These are phyloP conservation scores for Paratilapia polleni DNA, from an alignment of 2,113 vertebrate genomes.

Conservation along the genomic window DNA sequence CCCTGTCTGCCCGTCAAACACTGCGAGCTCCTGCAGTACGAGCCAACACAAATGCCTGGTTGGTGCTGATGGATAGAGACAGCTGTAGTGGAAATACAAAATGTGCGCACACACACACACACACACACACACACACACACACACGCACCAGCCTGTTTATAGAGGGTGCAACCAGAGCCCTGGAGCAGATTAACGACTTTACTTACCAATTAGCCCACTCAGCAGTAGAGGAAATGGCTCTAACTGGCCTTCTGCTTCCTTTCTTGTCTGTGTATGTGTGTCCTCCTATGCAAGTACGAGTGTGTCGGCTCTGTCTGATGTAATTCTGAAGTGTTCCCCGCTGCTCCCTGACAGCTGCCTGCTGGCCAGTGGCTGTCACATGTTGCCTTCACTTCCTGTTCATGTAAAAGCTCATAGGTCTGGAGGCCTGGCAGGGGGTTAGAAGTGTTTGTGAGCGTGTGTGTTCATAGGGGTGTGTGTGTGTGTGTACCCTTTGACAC, in stretches of 20 bases:
- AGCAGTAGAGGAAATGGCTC: conserved; percentile 63
- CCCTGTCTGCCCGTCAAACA: conserved; percentile 36
- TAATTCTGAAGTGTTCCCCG: conserved; percentile 35
- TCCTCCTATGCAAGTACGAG: background rate
- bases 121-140: background rate
- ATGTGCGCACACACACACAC: conserved; percentile 4
- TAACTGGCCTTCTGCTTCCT: conserved; percentile 59
- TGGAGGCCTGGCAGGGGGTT: background rate
- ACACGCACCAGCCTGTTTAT: conserved; percentile 27
- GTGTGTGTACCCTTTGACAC: background rate
- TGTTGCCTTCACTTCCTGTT: conserved; percentile 65
- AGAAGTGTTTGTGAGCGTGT: background rate
- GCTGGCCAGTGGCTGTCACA: conserved; percentile 41
- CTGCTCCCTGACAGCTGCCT: conserved; percentile 54
- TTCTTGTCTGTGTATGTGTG: conserved; percentile 21
- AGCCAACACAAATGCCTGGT: conserved; percentile 41
- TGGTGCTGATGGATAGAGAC: conserved; percentile 57
- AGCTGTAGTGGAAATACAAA: conserved; percentile 63
- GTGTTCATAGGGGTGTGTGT: too few species aligned
- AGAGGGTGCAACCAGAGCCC: conserved; percentile 48
- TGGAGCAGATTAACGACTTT: conserved; percentile 61
- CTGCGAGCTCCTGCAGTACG: background rate
- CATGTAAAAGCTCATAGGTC: conserved; percentile 13
- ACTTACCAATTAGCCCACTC: conserved; percentile 66
- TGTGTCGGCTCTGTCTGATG: conserved; percentile 52